Conservation (phyloP, 2,113 vertebrate species). For the Eonycteris spelaea region DNA sequence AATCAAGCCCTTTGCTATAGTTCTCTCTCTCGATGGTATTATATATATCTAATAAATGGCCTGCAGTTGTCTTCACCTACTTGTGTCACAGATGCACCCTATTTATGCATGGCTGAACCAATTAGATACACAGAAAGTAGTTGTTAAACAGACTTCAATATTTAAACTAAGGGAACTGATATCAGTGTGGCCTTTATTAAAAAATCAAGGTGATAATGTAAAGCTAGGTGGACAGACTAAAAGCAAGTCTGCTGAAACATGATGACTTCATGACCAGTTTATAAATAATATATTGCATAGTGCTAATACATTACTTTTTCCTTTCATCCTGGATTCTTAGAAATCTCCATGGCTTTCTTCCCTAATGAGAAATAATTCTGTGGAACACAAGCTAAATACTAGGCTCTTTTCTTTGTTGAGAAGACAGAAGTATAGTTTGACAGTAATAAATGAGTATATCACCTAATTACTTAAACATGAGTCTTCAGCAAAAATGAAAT, state of each 20-base stretch:
- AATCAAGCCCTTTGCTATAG: background rate
- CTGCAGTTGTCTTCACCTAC: background rate
- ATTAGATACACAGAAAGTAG: background rate
- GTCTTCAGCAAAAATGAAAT: conserved; percentile 63
- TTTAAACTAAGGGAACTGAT: background rate
- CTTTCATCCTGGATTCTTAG: background rate
- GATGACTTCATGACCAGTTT: background rate
- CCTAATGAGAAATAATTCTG: background rate
- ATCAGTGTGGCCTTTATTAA: background rate
- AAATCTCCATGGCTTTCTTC: background rate
- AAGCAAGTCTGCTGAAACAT: background rate
- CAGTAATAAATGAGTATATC: conserved; percentile 56
- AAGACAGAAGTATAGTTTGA: conserved; percentile 30
- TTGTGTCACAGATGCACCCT: background rate
- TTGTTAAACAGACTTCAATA: background rate
- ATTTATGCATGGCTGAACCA: background rate
- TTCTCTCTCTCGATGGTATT: background rate
- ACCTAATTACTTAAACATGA: conserved; percentile 71
- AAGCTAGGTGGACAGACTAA: background rate
- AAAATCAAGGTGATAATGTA: background rate
- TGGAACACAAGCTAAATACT: background rate
- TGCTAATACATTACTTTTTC: background rate
- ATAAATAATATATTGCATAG: background rate
- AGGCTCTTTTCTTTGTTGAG: conserved; percentile 23
- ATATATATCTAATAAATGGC: background rate